Percentiles rank a stretch among this genome's conserved stretches.
These are phyloP conservation scores for Clostera curtula DNA, from an alignment of 2,888 invertebrate species.

Conservation along the genomic window DNA sequence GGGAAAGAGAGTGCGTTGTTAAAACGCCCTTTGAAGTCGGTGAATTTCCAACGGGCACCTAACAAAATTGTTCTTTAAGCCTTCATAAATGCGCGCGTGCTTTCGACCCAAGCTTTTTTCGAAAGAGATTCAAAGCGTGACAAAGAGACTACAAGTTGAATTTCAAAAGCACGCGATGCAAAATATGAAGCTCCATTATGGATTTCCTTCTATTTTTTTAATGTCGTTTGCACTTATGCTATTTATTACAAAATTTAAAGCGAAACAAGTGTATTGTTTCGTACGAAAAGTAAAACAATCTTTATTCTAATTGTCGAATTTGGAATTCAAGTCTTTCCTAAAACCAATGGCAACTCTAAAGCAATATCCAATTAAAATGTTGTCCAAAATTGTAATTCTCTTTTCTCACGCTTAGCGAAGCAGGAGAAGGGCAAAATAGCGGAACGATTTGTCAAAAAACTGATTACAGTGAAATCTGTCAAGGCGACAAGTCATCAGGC, in stretches of 20 bases:
- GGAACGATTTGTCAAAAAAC: conserved; percentile 42
- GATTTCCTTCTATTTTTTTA: too few species aligned
- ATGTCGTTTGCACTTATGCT: too few species aligned
- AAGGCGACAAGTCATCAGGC: conserved; percentile 38
- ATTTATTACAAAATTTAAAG: too few species aligned
- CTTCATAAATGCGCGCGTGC: conserved; percentile 59
- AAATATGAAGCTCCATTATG: conserved; percentile 28
- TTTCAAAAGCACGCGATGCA: conserved; percentile 33
- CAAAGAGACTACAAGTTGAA: conserved; percentile 42
- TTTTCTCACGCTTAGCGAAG: conserved; percentile 5
- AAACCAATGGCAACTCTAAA: background rate
- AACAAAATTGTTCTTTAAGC: conserved; percentile 70
- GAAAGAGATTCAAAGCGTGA: conserved; percentile 51
- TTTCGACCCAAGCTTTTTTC: conserved; percentile 49
- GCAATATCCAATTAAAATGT: conserved; percentile 2
- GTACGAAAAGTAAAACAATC: too few species aligned
- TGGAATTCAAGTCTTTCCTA: too few species aligned
- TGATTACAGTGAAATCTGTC: conserved; percentile 48
- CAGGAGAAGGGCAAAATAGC: conserved; percentile 14
- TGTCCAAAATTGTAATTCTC: background rate
- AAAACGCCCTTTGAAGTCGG: conserved; percentile 67
- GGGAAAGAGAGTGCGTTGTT: conserved; percentile 54
- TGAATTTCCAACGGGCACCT: conserved; percentile 62
- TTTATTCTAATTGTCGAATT: too few species aligned
- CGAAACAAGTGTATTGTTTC: too few species aligned